Evolutionary conservation across 2,888 invertebrate genomes (phyloP).

Genomic region (Brachyopa scutellaris): DNA sequence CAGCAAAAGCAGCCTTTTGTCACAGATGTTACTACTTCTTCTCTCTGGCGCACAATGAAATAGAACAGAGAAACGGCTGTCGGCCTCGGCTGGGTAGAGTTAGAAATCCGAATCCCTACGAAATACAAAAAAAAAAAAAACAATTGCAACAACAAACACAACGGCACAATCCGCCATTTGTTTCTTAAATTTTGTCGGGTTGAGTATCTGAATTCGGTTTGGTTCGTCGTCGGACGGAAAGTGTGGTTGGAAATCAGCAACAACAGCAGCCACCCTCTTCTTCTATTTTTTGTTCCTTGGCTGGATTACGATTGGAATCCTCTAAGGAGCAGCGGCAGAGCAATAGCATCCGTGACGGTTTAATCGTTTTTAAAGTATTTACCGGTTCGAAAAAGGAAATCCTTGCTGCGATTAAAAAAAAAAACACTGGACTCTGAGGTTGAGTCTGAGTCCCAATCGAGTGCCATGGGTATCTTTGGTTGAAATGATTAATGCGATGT

Average conservation of each 20-base stretch:
- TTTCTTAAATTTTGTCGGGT: conserved; percentile 41
- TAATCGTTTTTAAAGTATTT: conserved; percentile 81
- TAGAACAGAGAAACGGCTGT: conserved; percentile 44
- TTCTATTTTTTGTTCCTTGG: conserved; percentile 21
- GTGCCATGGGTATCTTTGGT: conserved; percentile 50
- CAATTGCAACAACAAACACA: conserved; percentile 34
- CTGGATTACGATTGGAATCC: conserved; percentile 54
- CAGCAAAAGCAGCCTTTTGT: conserved; percentile 54
- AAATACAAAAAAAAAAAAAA: conserved; percentile 14
- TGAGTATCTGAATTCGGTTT: conserved; percentile 61
- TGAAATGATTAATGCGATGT: conserved; percentile 70
- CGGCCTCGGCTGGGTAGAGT: no score
- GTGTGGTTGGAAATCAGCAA: conserved; percentile 39
- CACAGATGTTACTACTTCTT: conserved; percentile 63
- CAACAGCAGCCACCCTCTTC: conserved; percentile 40
- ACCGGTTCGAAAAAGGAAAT: conserved; percentile 33
- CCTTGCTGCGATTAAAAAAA: conserved; percentile 33
- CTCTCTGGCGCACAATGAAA: conserved; percentile 44
- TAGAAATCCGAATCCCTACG: conserved; percentile 29
- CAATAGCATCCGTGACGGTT: conserved; percentile 79
- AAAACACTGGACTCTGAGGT: conserved; percentile 46
- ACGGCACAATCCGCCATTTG: conserved; percentile 58
- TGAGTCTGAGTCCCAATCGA: no score
- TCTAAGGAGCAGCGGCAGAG: conserved; percentile 46
- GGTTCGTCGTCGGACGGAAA: conserved; percentile 26